phyloP scores from a whole-genome alignment of 2,797 vertebrate species.

The Notamacropus eugenii region DNA sequence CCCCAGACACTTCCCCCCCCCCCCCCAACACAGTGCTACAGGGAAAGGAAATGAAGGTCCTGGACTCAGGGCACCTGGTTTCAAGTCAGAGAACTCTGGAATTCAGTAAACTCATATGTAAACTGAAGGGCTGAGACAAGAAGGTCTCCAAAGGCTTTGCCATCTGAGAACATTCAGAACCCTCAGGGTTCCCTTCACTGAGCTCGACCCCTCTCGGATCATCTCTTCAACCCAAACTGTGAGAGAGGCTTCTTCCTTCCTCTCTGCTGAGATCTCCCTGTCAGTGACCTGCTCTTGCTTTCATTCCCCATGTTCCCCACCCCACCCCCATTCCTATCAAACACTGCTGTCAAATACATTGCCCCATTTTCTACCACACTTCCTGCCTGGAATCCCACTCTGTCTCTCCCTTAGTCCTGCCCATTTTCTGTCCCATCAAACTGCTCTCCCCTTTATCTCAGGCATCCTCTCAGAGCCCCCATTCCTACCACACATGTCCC shows the following conservation, averaged over 20 bases:
- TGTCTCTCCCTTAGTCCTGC: neutral
- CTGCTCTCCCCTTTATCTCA: neutral
- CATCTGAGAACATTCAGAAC: neutral
- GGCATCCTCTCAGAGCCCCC: neutral
- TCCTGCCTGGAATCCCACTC: neutral
- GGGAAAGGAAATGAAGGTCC: neutral
- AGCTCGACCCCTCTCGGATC: constrained; percentile 8
- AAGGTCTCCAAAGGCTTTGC: neutral
- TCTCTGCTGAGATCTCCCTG: neutral
- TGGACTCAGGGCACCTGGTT: no score
- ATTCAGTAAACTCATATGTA: no score
- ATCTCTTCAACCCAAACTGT: neutral
- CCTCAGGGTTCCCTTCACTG: no score
- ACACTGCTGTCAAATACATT: no score
- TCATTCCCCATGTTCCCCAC: no score
- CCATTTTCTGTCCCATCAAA: neutral
- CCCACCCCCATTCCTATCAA: neutral
- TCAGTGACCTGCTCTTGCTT: constrained; percentile 15
- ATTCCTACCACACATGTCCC: neutral
- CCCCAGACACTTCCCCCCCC: neutral
- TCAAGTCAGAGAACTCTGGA: neutral
- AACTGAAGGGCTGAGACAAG: neutral
- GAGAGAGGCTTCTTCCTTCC: neutral
- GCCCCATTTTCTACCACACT: constrained; percentile 40
- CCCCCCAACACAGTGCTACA: neutral